Conservation (phyloP, 2,888 invertebrate species). For the Schizotus pectinicornis region DNA sequence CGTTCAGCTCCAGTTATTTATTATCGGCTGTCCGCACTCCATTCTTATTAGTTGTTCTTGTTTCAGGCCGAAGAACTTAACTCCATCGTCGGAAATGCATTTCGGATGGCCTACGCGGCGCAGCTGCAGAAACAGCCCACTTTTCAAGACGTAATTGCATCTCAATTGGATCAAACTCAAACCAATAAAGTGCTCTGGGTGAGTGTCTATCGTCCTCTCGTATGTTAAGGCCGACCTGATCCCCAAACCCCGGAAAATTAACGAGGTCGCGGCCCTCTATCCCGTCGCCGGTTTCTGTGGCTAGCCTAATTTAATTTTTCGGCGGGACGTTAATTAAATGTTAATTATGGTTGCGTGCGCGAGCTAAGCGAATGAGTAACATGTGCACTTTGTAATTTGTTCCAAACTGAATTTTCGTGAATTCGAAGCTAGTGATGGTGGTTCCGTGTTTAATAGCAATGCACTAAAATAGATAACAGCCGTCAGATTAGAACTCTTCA, state of each 20-base stretch:
- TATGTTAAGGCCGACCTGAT: background rate
- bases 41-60: constrained; percentile 28
- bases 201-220: constrained; percentile 31
- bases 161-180: constrained; percentile 58
- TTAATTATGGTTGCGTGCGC: constrained; percentile 12
- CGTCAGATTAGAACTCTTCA: too few relatives aligned
- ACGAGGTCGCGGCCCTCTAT: too few relatives aligned
- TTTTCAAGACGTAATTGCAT: constrained; percentile 73
- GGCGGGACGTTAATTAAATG: constrained; percentile 7
- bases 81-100: constrained; percentile 87
- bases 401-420: background rate
- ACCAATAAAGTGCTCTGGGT: constrained; percentile 63
- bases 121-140: constrained; percentile 75
- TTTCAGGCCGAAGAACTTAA: constrained; percentile 86
- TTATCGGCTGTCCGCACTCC: constrained; percentile 3
- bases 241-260: background rate
- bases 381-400: constrained; percentile 13
- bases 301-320: constrained; percentile 9
- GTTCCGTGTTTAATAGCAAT: too few relatives aligned
- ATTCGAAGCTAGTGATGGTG: background rate
- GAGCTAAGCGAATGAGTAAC: constrained; percentile 7
- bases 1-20: constrained; percentile 13
- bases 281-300: constrained; percentile 1
- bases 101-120: constrained; percentile 89
- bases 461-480: too few relatives aligned